Evolutionary conservation across 2,797 vertebrate species (phyloP), one percentile per base, ranked within the genome.

Genomic region (Nannoperca obscura): DNA sequence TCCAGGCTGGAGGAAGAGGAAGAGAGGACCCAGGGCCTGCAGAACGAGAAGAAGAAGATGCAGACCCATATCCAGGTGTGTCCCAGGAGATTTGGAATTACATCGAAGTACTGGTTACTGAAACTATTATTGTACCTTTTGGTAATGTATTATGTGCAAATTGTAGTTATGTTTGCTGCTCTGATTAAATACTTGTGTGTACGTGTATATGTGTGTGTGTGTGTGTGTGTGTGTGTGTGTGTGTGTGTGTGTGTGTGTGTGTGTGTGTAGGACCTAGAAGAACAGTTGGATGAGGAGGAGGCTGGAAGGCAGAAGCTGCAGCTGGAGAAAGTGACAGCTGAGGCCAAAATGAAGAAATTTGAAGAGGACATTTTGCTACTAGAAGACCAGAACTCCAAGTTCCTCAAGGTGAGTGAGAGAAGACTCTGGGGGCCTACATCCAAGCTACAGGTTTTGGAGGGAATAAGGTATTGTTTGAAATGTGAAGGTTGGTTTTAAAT

Each of bases 1-100:
- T 98, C 98, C 50, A 95, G 98, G 24, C 96, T 99, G 65, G 98
- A 99, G 87, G 98, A 99, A 52, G 98, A 99, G 63, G 98, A 99
- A 74, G 98, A 99, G 90, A 93, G 98, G 88, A 97, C 93, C 86
- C 97, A 99, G 82, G 91, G 95, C 58, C 11, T 98, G 88, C 97
- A 97, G 92, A 98, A 96, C 14, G 98, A 99, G 73, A 99, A 99
- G 93, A 99, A 99, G 92, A 99, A 99, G 91, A 99, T 99, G 98
- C 98, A 99, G 86, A 89, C 97, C 0, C 98, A 99, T 49, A 95
- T 99, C 82, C 98, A 99, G 97, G 98, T 99, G 24, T 58, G 84
- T 83, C 34, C 13, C 0, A 2, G 22, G 30, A 27, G 5, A 5
- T 60, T 34, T 27, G n/a, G 3, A 65, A 42, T 10, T 46, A 22